These are phyloP conservation scores for Scalopus aquaticus DNA, from an alignment of 2,113 vertebrate species.

Conservation along the genomic window DNA sequence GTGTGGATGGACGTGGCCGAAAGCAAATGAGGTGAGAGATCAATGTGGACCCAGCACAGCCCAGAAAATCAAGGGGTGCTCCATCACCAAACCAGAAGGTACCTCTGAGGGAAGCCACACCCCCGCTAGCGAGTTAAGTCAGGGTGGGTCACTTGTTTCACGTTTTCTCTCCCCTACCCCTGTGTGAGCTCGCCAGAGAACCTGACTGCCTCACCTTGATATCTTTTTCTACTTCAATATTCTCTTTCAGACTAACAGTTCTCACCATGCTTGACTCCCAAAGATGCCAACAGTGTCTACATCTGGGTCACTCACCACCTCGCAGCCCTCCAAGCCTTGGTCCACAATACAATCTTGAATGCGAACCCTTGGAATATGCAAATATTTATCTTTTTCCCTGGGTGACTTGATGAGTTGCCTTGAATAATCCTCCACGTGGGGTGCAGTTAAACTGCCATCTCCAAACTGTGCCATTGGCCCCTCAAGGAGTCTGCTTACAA, in stretches of 20 bases:
- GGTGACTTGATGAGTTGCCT: neutral
- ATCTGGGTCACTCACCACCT: neutral
- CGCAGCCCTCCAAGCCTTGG: neutral
- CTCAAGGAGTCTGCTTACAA: neutral
- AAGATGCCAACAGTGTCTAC: neutral
- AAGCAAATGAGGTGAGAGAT: slow-evolving; percentile 37
- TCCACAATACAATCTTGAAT: neutral
- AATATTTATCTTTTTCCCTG: neutral
- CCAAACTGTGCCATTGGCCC: neutral
- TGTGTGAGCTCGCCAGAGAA: neutral
- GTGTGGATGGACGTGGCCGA: neutral
- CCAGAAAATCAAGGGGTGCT: neutral
- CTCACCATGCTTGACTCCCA: neutral
- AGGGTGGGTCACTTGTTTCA: neutral
- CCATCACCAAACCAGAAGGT: neutral
- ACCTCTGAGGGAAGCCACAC: neutral
- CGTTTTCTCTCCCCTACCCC: slow-evolving; percentile 7
- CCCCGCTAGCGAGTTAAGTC: too few species aligned
- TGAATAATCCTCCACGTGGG: neutral
- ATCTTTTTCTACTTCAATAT: neutral
- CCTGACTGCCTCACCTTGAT: neutral
- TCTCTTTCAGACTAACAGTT: neutral
- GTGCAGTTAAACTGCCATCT: neutral
- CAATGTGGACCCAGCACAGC: neutral
- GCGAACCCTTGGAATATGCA: neutral